These are phyloP conservation scores for Trochalopteron elliotii DNA, from an alignment of 2,113 vertebrate genomes.

Conservation along the genomic window DNA sequence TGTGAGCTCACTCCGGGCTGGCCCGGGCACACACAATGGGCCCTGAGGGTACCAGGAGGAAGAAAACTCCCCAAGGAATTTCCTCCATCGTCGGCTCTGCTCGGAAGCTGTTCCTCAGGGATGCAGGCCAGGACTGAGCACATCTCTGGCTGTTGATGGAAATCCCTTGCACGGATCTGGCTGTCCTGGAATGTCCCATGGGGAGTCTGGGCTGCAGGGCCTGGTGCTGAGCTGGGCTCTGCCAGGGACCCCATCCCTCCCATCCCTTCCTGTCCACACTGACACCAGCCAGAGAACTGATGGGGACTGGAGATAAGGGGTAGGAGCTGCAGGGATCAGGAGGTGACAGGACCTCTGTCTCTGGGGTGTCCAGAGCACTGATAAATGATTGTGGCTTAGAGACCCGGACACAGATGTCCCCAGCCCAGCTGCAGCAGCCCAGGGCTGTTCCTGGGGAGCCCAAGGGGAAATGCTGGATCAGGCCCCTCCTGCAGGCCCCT, in stretches of 20 bases:
- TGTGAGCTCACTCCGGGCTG: neutral
- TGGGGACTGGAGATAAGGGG: neutral
- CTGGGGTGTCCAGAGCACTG: neutral
- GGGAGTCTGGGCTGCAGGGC: neutral
- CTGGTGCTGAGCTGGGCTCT: neutral
- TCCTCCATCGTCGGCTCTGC: neutral
- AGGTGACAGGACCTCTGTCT: neutral
- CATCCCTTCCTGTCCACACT: neutral
- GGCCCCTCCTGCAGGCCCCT: neutral
- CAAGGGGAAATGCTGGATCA: rapidly evolving
- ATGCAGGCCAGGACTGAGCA: neutral
- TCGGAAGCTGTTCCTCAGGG: neutral
- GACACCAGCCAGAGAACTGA: neutral
- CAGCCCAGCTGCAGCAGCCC: rapidly evolving
- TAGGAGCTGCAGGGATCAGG: neutral
- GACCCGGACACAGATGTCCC: rapidly evolving
- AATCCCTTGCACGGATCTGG: neutral
- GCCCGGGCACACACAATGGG: neutral
- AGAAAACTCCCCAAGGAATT: slow-evolving; percentile 55
- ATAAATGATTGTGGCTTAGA: neutral
- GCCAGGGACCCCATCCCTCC: neutral
- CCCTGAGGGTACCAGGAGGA: neutral
- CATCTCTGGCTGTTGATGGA: neutral
- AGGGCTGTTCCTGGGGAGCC: neutral
- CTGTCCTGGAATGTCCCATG: rapidly evolving